Base-by-base conservation (phyloP, 2,888 invertebrate genomes). In the Stenurella melanura region DNA sequence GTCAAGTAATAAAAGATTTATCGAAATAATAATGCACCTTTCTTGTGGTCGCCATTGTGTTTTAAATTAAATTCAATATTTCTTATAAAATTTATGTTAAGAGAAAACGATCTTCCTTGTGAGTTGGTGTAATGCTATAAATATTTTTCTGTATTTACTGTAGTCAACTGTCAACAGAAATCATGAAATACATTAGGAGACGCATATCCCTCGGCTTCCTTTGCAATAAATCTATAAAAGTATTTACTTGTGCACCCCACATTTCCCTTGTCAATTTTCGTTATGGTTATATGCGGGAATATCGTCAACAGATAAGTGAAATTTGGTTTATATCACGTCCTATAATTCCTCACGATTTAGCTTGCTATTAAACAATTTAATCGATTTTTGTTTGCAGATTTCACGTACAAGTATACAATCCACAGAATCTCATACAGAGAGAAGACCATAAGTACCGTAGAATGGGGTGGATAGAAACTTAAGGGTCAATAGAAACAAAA, bases 151-250 rank as follows among this genome's bases (percentile, higher is more conserved):
- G 57, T 26, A 57, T 69, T 57, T 34, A 57, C 30, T 30, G 34
- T 18, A 34, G 34, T 9, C 10, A 57, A 34, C 69, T 69, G 69
- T 69, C 69, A 69, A 57, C 69, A 34, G 34, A 64, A 57, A 57
- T 69, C 50, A 69, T 26, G 69, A 69, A 58, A 57, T 64, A 64
- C 69, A 69, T 69, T 69, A 69, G 69, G 69, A 17, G 12, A 50
- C 56, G 64, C 30, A 34, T 57, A 58, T 57, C 57, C 58, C 19
- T 30, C 58, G 57, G 17, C 34, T 18, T 57, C 58, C 30, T 58
- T 57, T 69, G 69, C 57, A 58, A 69, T 69, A 69, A 69, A 69
- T 69, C 69, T 58, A 30, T 17, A 69, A 57, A 26, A 69, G 57
- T 18, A 58, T 58, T 69, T 57, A 69, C 69, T 34, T 15, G 30